phyloP scores from a whole-genome alignment of 2,797 vertebrate species.

The Acomys russatus region DNA sequence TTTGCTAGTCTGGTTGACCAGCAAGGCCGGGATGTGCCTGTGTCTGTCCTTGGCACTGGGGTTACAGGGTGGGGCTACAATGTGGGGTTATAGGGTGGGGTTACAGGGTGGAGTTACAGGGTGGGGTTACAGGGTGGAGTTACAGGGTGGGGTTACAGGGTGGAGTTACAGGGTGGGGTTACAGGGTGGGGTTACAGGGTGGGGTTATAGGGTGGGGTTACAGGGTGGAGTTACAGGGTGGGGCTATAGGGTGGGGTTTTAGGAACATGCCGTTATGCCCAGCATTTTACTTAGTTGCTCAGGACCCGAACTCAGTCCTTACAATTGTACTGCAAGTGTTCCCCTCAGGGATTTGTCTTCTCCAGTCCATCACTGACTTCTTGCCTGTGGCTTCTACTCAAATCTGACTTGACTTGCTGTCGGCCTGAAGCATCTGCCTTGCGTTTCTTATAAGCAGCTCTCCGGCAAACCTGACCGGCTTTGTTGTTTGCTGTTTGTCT shows the following conservation, averaged over 20 bases:
- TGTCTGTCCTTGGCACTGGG: neutral
- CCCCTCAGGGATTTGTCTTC: no score
- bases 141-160: neutral
- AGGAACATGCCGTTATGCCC: neutral
- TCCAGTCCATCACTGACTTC: neutral
- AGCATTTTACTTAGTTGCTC: neutral
- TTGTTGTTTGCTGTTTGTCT: neutral
- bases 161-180: no score
- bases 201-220: no score
- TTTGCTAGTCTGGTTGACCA: neutral
- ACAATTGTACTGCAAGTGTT: no score
- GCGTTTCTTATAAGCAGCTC: neutral
- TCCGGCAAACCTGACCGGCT: neutral
- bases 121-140: neutral
- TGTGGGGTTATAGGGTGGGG: no score
- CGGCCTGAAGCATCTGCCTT: neutral
- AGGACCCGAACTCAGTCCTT: neutral
- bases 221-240: no score
- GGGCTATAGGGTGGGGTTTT: no score
- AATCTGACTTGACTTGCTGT: neutral
- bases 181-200: neutral
- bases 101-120: no score
- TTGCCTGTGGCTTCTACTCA: neutral
- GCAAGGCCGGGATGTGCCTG: neutral
- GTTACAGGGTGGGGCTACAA: no score